A percentile compares a stretch with the other conserved stretches of the same genome.
phyloP scores from a whole-genome alignment of 2,113 vertebrate species.

The Solea senegalensis region DNA sequence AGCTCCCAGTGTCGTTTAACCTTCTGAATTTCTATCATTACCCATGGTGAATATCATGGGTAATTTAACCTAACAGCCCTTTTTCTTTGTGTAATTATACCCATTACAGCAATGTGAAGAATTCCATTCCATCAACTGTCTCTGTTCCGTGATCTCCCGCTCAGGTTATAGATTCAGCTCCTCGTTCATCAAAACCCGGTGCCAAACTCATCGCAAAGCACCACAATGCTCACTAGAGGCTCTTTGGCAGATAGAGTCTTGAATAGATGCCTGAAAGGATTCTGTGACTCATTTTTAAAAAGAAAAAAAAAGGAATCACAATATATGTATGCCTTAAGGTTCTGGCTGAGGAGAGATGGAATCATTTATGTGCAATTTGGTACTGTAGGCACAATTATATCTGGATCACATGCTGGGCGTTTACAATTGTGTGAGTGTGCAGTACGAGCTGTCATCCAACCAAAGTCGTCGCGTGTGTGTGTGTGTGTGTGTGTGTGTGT shows the following conservation, averaged over 20 bases:
- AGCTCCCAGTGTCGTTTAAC: constrained; percentile 74
- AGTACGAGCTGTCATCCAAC: not conserved
- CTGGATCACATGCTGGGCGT: constrained; percentile 9
- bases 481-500: constrained; percentile 2
- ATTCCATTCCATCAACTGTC: constrained; percentile 62
- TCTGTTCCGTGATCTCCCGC: constrained; percentile 38
- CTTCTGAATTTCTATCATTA: constrained; percentile 73
- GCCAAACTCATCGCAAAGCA: constrained; percentile 42
- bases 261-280: constrained; percentile 66
- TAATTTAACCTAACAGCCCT: constrained; percentile 78
- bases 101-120: constrained; percentile 70
- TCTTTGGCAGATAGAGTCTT: constrained; percentile 50
- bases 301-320: constrained; percentile 26
- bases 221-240: constrained; percentile 47
- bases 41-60: constrained; percentile 71
- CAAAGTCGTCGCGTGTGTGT: not conserved
- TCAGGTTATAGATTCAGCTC: constrained; percentile 58
- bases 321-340: constrained; percentile 35
- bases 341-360: constrained; percentile 38
- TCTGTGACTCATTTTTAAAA: constrained; percentile 37
- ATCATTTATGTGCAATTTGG: constrained; percentile 43
- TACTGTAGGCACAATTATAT: constrained; percentile 40
- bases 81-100: constrained; percentile 77
- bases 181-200: constrained; percentile 47
- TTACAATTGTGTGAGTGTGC: not conserved